Base-by-base conservation (phyloP, 2,888 invertebrate species). In the Griposia aprilina region DNA sequence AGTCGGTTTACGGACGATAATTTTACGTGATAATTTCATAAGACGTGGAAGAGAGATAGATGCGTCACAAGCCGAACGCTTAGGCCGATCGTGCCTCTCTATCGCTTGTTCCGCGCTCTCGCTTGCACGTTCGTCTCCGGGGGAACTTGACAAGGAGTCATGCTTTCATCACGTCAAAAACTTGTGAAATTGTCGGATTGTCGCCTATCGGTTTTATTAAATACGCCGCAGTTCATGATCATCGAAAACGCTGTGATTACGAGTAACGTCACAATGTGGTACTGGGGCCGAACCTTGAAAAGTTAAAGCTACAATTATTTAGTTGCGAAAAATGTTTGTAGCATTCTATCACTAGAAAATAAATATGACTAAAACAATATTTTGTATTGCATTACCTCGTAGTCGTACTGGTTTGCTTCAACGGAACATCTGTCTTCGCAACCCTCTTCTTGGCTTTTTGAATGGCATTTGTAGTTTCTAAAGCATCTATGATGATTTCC, bases 401-500 rank as follows among this genome's bases (percentile, higher is more conserved):
- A 55, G 82, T 78, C 1, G 78, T 81, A 71, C 83, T 82, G 66
- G 82, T 82, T 73, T 87, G 84, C 36, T 84, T 88, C 57, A 82
- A 65, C 13, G 81, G 59, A 23, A 63, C 75, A 74, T 94, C 94
- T 15, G 95, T 93, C 90, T 95, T 96, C 52, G 93, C 88, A 36
- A 95, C 92, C 88, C 93, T 93, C 82, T 92, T 92, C 86, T 95
- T 96, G 83, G 90, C 89, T 13, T 93, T 93, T 83, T 94, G 93
- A 67, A 92, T 84, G 68, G 84, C 88, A 50, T 93, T 88, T 36
- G 92, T 87, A 76, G 86, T 93, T 78, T 94, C 95, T 85, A 93
- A 74, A 59, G 88, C 80, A 52, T 93, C 90, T 90, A 85, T 88
- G 68, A 85, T 74, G 59, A 85, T 73, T 57, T 88, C 94, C 67